These are phyloP conservation scores for Saccostrea glomerata DNA, from an alignment of 1,140 invertebrate species.

Conservation along the genomic window DNA sequence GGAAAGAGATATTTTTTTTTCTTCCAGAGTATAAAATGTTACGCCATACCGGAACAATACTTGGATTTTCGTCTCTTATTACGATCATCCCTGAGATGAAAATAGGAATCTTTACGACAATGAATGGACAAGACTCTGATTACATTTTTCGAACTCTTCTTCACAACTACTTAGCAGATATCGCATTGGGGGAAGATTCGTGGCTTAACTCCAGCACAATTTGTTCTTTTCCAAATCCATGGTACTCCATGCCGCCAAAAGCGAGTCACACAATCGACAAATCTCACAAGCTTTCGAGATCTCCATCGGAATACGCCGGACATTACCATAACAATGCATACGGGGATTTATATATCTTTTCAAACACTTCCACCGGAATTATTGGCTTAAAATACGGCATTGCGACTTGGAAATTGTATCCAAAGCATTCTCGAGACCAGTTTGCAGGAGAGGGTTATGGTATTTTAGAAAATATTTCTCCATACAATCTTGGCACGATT, in stretches of 20 bases:
- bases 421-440: conserved; percentile 37
- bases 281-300: background rate
- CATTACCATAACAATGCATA: conserved; percentile 40
- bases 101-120: conserved; percentile 55
- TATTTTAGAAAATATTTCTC: background rate
- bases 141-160: conserved; percentile 50
- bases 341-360: conserved; percentile 32
- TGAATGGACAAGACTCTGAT: conserved; percentile 49
- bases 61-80: conserved; percentile 51
- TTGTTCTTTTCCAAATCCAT: conserved; percentile 56
- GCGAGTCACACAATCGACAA: background rate
- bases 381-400: conserved; percentile 48
- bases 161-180: conserved; percentile 58
- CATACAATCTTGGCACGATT: conserved; percentile 26
- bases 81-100: conserved; percentile 56
- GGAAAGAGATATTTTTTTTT: too few species aligned
- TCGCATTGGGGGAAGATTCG: conserved; percentile 46
- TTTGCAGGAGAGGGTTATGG: conserved; percentile 38
- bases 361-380: conserved; percentile 17
- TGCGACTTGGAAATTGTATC: conserved; percentile 44
- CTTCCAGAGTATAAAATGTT: conserved; percentile 21
- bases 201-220: conserved; percentile 56
- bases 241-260: background rate
- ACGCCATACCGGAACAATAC: conserved; percentile 48
- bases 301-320: conserved; percentile 21